A percentile compares a stretch with the other conserved stretches of the same genome.
Conservation (phyloP, 2,888 invertebrate species). For the Mimas tiliae region DNA sequence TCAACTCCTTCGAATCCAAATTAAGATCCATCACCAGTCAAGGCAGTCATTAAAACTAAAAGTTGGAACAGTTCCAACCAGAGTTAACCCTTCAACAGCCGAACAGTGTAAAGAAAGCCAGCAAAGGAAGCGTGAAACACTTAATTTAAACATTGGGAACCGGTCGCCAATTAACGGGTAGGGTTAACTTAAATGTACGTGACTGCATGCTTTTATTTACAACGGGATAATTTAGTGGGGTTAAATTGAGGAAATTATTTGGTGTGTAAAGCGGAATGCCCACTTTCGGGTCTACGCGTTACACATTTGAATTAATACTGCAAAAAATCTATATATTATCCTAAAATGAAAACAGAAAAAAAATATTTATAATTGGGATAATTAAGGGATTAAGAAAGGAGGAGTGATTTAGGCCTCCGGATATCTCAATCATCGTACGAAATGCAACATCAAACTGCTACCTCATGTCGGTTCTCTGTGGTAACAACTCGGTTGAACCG, state of each 20-base stretch:
- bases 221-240: neutral
- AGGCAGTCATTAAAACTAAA: slow-evolving; percentile 16
- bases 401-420: too few species aligned
- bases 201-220: slow-evolving; percentile 7
- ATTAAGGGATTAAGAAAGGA: too few species aligned
- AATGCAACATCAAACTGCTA: too few species aligned
- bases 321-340: too few species aligned
- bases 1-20: slow-evolving; percentile 4
- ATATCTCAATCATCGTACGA: too few species aligned
- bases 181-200: slow-evolving; percentile 16
- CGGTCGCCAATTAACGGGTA: slow-evolving; percentile 9
- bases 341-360: too few species aligned
- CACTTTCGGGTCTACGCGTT: too few species aligned
- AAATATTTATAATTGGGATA: too few species aligned
- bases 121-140: slow-evolving; percentile 23
- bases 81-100: slow-evolving; percentile 16
- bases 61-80: slow-evolving; percentile 20
- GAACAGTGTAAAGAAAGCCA: slow-evolving; percentile 16
- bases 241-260: neutral
- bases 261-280: too few species aligned
- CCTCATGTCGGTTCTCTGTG: too few species aligned
- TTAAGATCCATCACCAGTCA: slow-evolving; percentile 11
- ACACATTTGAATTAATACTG: too few species aligned
- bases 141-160: slow-evolving; percentile 21
- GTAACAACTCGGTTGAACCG: too few species aligned